Conservation (phyloP, 2,113 vertebrate species). For the Hydrolagus affinis region DNA sequence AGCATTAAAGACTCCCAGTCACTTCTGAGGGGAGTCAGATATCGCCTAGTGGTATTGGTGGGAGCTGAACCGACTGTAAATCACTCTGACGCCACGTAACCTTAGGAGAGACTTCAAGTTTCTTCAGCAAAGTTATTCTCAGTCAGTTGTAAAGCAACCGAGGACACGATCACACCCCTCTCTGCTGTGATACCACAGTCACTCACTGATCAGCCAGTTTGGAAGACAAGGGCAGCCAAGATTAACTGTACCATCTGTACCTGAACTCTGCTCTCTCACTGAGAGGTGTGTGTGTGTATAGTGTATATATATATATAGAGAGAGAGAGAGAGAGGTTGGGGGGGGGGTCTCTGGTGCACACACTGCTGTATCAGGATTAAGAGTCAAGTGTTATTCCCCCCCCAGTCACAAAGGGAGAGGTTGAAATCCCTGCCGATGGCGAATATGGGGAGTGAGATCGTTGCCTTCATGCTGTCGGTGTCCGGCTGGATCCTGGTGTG, state of each 20-base stretch:
- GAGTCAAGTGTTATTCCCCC: neutral
- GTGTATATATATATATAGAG: neutral
- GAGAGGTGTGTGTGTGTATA: too few species aligned
- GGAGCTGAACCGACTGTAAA: neutral
- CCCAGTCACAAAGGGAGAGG: neutral
- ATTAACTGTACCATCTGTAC: too few species aligned
- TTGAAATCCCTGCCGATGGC: conserved; percentile 44
- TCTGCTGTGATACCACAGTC: neutral
- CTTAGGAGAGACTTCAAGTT: neutral
- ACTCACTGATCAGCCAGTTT: neutral
- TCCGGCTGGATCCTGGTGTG: conserved; percentile 81
- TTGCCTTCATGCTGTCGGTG: conserved; percentile 66
- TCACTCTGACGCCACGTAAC: conserved; percentile 4
- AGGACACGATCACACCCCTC: neutral
- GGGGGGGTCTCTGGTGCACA: neutral
- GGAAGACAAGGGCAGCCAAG: neutral
- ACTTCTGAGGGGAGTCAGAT: too few species aligned
- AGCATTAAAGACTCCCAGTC: neutral
- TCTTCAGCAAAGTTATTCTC: conserved; percentile 17
- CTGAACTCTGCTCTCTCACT: too few species aligned
- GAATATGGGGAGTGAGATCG: conserved; percentile 69
- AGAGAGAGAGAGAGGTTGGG: neutral
- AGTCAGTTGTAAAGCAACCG: neutral
- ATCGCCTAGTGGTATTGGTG: neutral
- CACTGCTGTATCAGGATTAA: neutral